Base-by-base conservation (phyloP, 2,113 vertebrate genomes). In the Numenius arquata region DNA sequence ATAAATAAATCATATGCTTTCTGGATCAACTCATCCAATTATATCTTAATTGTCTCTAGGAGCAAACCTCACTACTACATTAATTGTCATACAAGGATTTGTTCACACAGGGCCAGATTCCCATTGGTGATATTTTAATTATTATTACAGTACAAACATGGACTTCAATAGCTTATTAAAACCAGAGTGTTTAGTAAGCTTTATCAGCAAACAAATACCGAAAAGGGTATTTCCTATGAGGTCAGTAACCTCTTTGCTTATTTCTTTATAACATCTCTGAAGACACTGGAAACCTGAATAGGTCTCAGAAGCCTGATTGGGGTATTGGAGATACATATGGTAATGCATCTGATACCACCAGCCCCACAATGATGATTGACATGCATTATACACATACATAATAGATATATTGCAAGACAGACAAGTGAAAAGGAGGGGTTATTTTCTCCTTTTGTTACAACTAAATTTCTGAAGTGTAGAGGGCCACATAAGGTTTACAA, bases 1-100 rank as follows among this genome's bases (percentile, higher is more conserved):
- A 61, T 92, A 97, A 97, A 97, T 96, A 97, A 97, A 88, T 91
- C 91, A 90, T 96, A 80, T 45, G 70, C 91, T 97, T 98, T 97
- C 88, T 95, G 94, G 53, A 97, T 97, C 96, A 97, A 86, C 82
- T 79, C 72, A 80, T 78, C 84, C 95, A 96, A 96, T 97, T 97
- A 97, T 68, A 85, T 93, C 91, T 93, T 96, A 97, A 98, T 97
- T 84, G 73, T 96, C 96, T 93, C 84, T 95, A 93, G 95, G 59
- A 96, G 79, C 59, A 95, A 97, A 96, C 89, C 85, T 91, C 79
- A 93, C 85, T 90, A 56, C 85, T 95, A 70, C 53, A 67, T 94
- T 97, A 97, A 96, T 90, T 97, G 94, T 90, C 86, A 88, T 59
- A 88, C n/a, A 93, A 90, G 82, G 63, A 74, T 55, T 93, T 93